Base-by-base conservation (phyloP, 2,888 invertebrate species). In the Allygus modestus region DNA sequence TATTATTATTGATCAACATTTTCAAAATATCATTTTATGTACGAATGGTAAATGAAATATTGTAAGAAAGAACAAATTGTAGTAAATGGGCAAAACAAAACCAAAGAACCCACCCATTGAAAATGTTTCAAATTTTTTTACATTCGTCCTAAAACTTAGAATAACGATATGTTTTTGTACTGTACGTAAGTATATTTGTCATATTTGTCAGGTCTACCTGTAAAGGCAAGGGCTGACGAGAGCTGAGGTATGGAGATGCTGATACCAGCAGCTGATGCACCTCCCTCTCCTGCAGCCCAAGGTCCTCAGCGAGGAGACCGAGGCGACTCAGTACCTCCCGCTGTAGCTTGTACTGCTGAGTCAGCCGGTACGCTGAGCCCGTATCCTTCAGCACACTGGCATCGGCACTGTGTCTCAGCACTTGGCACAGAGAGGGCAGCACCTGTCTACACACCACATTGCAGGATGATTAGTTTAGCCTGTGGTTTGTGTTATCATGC, bases 201-300 rank as follows among this genome's bases (percentile, higher is more conserved):
- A n/a, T n/a, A n/a, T n/a, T n/a, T n/a, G n/a, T n/a, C n/a, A n/a
- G n/a, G 46, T 5, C 88, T 88, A 94, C 95, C 92, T 95, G 95
- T 85, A 95, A 90, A 1, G 92, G 91, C 84, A 91, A 90, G 20
- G 95, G 94, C 89, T 95, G 95, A 84, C 92, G 91, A 84, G 90
- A 90, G 85, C 92, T 93, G 33, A 95, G 90, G 89, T 95, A 95
- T 0, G 90, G 88, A 20, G 91, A 89, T 15, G 91, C 91, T 11
- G 90, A 89, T 1, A 87, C 87, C 89, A 94, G 90, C 23, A 93
- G 89, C 41, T 86, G 58, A 82, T 88, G 86, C 17, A 89, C 41
- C 31, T 89, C 87, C 54, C 87, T 87, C 77, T 87, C 88, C 11
- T 84, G 83, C 17, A 89, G 83, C 58, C 86, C 87, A 41, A 89